Base-by-base conservation (phyloP, 2,113 vertebrate species). In the Myanophis thanlyinensis region DNA sequence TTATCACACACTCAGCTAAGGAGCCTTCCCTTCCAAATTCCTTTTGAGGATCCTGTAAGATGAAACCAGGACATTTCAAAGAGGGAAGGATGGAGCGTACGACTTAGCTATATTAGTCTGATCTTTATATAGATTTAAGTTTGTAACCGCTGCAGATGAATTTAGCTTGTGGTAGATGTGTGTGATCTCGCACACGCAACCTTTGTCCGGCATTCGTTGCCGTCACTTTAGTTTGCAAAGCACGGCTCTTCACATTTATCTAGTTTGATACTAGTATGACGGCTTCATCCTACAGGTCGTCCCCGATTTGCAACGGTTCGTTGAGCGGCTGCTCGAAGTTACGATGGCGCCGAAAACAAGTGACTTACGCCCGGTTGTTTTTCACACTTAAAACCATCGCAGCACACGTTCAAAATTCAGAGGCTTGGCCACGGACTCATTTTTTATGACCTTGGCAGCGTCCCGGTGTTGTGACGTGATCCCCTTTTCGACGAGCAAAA, bases 101-200 rank as follows among this genome's bases (percentile, higher is more conserved):
- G 88, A 93, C 95, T 92, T 93, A 85, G 93, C 95, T 95, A 91
- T 95, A 94, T 96, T 92, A 89, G 89, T n/a, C 48, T 35, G 51
- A 12, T 11, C 94, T 95, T 94, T 90, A 95, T 96, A 96, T 96
- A 96, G 94, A 91, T 91, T 73, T 88, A 6, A 0, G 89, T 88
- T 86, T 87, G n/a, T 85, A 90, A 94, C 92, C 0, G 15, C 35
- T 46, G 18, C 23, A 5, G 93, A 95, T n/a, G 59, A 53, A 44
- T 47, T 80, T 88, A 80, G 18, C 53, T 86, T 89, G 59, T 11
- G 48, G 18, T 92, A 35, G 12, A 13, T 23, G 46, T 62, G 80
- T 5, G 7, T 51, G 56, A 10, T 13, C 23, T 25, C 1, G n/a
- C 6, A 2, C n/a, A 20, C 15, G 3, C n/a, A 18, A 20, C 7